Percentiles rank a stretch among this genome's conserved stretches.
Evolutionary conservation across 1,140 invertebrate genomes (phyloP).

Genomic region (Bursaphelenchus mucronatus): DNA sequence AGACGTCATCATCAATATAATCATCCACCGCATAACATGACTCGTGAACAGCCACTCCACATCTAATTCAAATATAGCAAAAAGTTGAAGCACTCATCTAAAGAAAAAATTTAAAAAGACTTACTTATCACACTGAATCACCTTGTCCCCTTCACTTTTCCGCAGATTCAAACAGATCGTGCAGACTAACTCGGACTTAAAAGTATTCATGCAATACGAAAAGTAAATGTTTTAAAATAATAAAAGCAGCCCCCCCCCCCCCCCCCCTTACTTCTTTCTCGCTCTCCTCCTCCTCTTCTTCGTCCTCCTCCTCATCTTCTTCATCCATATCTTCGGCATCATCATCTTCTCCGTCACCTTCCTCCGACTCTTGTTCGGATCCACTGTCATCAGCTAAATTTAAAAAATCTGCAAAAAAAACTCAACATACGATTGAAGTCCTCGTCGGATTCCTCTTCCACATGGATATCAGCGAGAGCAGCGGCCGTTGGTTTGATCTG

Average conservation of each 20-base stretch:
- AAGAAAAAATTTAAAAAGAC: conserved; percentile 11
- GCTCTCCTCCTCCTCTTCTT: neutral
- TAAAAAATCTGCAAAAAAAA: neutral
- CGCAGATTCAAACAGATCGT: conserved; percentile 34
- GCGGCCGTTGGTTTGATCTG: neutral
- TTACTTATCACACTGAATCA: conserved; percentile 45
- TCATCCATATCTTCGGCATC: conserved; percentile 11
- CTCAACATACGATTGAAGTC: conserved; percentile 5
- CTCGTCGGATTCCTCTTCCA: conserved; percentile 11
- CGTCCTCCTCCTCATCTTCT: neutral
- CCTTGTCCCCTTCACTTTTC: conserved; percentile 16
- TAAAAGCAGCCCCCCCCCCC: neutral
- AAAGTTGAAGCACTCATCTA: conserved; percentile 18
- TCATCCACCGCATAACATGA: conserved; percentile 37
- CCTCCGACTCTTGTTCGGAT: conserved; percentile 14
- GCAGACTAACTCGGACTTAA: conserved; percentile 28
- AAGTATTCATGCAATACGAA: neutral
- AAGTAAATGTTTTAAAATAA: no score
- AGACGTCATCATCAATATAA: conserved; percentile 22
- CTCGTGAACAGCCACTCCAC: conserved; percentile 38
- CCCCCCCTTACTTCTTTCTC: conserved; percentile 2
- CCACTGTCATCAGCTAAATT: neutral
- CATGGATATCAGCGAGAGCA: conserved; percentile 6
- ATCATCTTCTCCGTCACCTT: neutral
- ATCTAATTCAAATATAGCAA: conserved; percentile 22